phyloP scores from a whole-genome alignment of 2,113 vertebrate genomes.

The Puntigrus tetrazona region DNA sequence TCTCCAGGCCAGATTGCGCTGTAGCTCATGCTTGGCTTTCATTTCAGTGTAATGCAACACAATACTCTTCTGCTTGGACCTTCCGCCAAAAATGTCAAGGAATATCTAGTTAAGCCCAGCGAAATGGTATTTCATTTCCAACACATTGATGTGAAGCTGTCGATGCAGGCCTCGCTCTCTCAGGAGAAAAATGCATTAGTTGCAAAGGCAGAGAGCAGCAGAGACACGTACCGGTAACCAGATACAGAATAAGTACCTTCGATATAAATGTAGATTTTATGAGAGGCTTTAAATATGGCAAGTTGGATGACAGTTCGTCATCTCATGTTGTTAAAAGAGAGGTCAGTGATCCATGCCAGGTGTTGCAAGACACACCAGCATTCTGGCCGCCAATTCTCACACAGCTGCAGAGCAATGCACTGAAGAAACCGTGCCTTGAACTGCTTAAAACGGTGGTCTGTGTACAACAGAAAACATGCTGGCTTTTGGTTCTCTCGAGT shows the following conservation, averaged over 20 bases:
- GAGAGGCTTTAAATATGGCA: constrained; percentile 69
- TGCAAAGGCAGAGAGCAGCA: constrained; percentile 48
- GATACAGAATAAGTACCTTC: constrained; percentile 68
- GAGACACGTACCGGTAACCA: constrained; percentile 66
- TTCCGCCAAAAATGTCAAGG: constrained; percentile 77
- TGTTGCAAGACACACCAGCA: constrained; percentile 54
- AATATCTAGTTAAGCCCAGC: constrained; percentile 70
- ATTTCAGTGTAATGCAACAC: constrained; percentile 66
- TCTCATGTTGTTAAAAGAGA: constrained; percentile 61
- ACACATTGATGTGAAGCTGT: constrained; percentile 62
- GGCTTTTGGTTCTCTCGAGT: neutral
- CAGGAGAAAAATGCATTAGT: constrained; percentile 79
- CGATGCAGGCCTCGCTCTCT: constrained; percentile 51
- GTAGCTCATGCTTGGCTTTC: constrained; percentile 74
- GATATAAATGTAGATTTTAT: constrained; percentile 77
- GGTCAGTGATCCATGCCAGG: constrained; percentile 64
- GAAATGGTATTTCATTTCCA: constrained; percentile 66
- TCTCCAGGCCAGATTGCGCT: constrained; percentile 69
- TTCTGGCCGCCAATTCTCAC: constrained; percentile 25
- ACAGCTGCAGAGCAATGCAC: constrained; percentile 1
- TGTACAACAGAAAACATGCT: neutral
- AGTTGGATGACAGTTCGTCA: constrained; percentile 62
- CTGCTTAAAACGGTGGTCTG: neutral
- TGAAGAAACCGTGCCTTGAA: neutral
- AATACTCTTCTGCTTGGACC: constrained; percentile 65